A percentile compares a stretch with the other conserved stretches of the same genome.
Conservation (phyloP, 2,797 vertebrate species). For the Triplophysa bombifrons region DNA sequence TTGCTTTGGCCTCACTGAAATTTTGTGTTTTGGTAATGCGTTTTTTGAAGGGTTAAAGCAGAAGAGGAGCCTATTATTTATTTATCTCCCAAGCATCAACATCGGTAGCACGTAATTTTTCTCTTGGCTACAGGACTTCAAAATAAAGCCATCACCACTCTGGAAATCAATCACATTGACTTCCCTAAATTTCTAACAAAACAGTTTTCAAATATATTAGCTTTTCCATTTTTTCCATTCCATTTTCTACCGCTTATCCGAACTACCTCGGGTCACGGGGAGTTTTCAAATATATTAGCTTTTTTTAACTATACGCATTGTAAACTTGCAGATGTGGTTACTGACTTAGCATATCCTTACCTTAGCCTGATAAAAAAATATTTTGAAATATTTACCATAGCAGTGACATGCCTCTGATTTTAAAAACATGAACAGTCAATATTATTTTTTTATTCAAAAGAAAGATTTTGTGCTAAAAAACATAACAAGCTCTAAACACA, state of each 20-base stretch:
- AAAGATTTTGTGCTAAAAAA: not conserved
- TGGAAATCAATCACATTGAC: not conserved
- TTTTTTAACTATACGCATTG: not conserved
- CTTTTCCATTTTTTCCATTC: too few relatives aligned
- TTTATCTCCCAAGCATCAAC: slow-evolving; percentile 35
- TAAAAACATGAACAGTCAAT: not conserved
- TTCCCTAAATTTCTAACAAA: too few relatives aligned
- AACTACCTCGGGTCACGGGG: too few relatives aligned
- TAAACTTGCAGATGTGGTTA: not conserved
- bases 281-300: too few relatives aligned
- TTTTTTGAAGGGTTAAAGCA: not conserved
- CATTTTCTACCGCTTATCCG: too few relatives aligned
- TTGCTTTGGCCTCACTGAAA: not conserved
- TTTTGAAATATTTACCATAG: slow-evolving; percentile 4
- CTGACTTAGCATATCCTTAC: not conserved
- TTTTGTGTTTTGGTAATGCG: slow-evolving; percentile 40
- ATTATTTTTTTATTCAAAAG: not conserved
- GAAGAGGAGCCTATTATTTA: slow-evolving; percentile 36
- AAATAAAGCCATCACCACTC: not conserved
- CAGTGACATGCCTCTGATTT: not conserved
- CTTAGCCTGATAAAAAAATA: not conserved
- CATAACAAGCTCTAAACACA: not conserved
- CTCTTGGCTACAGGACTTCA: slow-evolving; percentile 6
- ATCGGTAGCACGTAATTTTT: slow-evolving; percentile 37
- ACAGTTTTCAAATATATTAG: too few relatives aligned